Base-by-base conservation (phyloP, 2,113 vertebrate genomes). In the Raphicerus campestris region DNA sequence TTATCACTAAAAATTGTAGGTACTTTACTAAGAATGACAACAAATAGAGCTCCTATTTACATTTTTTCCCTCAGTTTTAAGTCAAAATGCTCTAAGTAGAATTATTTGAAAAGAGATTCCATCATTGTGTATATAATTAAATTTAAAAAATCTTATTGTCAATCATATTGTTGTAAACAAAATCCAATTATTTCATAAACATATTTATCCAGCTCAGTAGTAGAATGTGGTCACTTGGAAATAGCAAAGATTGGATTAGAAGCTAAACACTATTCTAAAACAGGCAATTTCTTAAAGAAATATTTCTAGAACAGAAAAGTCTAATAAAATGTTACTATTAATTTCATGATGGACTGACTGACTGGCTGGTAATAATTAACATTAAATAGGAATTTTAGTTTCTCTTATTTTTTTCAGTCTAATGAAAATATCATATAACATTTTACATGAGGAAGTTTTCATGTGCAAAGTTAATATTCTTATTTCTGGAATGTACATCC, bases 31-130 rank as follows among this genome's bases (percentile, higher is more conserved):
- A 95, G 11, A 16, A 35, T 45, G 87, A 47, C 1, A 86, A 39
- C 20, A 96, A 96, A 51, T 32, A 92, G 3, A 96, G 7, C 2
- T 97, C 14, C 13, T 4, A 56, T 94, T 96, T 95, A 85, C 5
- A 2, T 91, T 5, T 97, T 77, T 5, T 75, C 60, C 32, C 35
- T 55, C 82, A 92, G 20, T 1, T 93, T 20, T 26, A 94, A 89
- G 58, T 90, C 66, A 96, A 97, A 94, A 24, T 61, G 6, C 7
- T 82, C 30, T 13, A 56, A 84, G 17, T 89, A 91, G 70, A 24
- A n/a, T 19, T 39, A n/a, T 3, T 87, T 2, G 19, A 73, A 90
- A 92, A 45, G 4, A 70, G 7, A 70, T 75, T 96, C 88, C 32
- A 96, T 82, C 70, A 45, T 4, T 45, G 66, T 81, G 3, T 2